These are phyloP conservation scores for Ctena decussata DNA, from an alignment of 2,888 invertebrate species.

Conservation along the genomic window DNA sequence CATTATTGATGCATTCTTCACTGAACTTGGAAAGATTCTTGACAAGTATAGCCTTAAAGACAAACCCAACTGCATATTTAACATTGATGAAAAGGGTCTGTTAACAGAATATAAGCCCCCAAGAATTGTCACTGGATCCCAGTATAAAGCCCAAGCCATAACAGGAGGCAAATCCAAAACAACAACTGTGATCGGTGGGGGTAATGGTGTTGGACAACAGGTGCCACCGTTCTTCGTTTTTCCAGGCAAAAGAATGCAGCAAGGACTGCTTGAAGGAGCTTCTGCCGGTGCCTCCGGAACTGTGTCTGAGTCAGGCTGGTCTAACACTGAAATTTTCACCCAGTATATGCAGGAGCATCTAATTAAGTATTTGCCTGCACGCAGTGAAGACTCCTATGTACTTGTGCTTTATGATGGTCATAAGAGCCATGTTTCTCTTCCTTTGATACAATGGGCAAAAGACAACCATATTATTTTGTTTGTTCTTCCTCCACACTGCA, in stretches of 20 bases:
- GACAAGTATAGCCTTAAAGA: conserved; percentile 38
- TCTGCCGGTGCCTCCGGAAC: conserved; percentile 35
- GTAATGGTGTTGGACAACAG: conserved; percentile 28
- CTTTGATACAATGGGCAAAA: conserved; percentile 43
- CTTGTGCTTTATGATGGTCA: conserved; percentile 57
- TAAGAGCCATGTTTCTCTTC: conserved; percentile 37
- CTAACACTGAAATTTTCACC: conserved; percentile 36
- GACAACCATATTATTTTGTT: conserved; percentile 41
- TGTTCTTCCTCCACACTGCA: conserved; percentile 54
- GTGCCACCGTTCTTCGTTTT: conserved; percentile 44
- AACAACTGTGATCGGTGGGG: conserved; percentile 34
- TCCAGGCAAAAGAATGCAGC: conserved; percentile 31
- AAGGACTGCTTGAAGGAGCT: conserved; percentile 29
- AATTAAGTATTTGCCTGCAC: conserved; percentile 2
- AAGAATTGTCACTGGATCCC: conserved; percentile 27
- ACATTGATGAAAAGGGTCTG: conserved; percentile 56
- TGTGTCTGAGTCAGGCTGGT: conserved; percentile 44
- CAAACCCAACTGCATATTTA: conserved; percentile 42
- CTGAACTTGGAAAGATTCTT: conserved; percentile 33
- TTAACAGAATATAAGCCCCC: conserved; percentile 40
- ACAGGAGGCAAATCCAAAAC: conserved; percentile 32
- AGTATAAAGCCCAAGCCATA: conserved; percentile 32
- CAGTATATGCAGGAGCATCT: conserved; percentile 38
- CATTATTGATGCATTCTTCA: conserved; percentile 35
- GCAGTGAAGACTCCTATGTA: background rate